Evolutionary conservation across 2,888 invertebrate genomes (phyloP).

Genomic region (Drymonia ruficornis): DNA sequence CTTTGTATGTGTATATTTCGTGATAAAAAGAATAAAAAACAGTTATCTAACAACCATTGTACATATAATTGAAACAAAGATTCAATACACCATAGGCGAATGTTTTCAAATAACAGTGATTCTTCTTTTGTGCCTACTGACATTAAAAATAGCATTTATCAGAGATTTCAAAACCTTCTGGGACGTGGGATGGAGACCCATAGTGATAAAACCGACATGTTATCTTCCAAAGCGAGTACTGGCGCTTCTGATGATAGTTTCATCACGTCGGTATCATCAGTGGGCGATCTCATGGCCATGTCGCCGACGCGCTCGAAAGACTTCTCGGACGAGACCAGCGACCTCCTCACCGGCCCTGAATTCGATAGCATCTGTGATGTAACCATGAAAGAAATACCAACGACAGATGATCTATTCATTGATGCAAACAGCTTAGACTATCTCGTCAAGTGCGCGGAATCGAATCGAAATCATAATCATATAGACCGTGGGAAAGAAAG

Average conservation of each 20-base stretch:
- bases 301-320: constrained; percentile 59
- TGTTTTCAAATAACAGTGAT: constrained; percentile 61
- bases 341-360: constrained; percentile 70
- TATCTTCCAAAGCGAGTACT: constrained; percentile 56
- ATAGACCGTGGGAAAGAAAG: constrained; percentile 85
- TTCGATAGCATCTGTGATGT: constrained; percentile 74
- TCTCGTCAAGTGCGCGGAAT: constrained; percentile 75
- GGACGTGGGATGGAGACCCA: constrained; percentile 40
- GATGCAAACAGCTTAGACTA: constrained; percentile 85
- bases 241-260: constrained; percentile 65
- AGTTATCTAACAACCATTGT: constrained; percentile 16
- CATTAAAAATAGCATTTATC: constrained; percentile 53
- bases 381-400: constrained; percentile 71
- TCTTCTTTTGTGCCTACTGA: constrained; percentile 47
- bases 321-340: constrained; percentile 55
- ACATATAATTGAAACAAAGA: neutral
- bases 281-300: constrained; percentile 69
- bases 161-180: constrained; percentile 57
- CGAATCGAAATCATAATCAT: constrained; percentile 59
- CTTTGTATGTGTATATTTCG: constrained; percentile 2
- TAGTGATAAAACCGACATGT: constrained; percentile 45
- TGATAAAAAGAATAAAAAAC: neutral
- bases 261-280: constrained; percentile 67
- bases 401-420: constrained; percentile 74
- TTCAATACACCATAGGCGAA: constrained; percentile 42